These are phyloP conservation scores for Cephus runcator DNA, from an alignment of 2,888 invertebrate genomes.

Conservation along the genomic window DNA sequence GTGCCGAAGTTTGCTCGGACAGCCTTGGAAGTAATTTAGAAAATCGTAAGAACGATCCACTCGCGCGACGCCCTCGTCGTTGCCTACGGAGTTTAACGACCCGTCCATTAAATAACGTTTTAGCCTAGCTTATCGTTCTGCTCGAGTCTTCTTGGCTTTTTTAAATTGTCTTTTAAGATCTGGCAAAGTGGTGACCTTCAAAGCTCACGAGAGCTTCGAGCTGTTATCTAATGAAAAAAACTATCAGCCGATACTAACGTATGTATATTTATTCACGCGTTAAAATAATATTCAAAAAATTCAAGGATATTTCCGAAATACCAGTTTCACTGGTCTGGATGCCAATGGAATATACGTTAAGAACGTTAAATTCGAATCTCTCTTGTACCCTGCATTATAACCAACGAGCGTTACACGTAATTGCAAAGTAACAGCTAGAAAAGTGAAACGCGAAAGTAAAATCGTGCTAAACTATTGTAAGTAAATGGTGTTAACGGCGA, in stretches of 20 bases:
- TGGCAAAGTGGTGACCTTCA: neutral
- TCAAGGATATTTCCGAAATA: too few species aligned
- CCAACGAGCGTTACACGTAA: too few species aligned
- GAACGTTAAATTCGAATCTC: too few species aligned
- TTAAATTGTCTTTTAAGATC: neutral
- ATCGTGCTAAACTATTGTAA: too few species aligned
- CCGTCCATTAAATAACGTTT: slow-evolving; percentile 1
- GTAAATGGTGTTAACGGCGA: too few species aligned
- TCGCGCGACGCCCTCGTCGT: neutral
- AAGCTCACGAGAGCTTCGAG: neutral
- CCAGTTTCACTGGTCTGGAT: too few species aligned
- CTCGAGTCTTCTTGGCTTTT: too few species aligned
- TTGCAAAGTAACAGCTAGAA: too few species aligned
- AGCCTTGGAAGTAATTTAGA: slow-evolving; percentile 4
- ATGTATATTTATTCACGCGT: neutral
- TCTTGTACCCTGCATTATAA: too few species aligned
- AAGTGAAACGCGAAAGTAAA: too few species aligned
- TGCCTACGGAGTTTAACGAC: slow-evolving; percentile 2
- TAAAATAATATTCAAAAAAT: neutral
- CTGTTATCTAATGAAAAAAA: neutral
- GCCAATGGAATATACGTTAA: too few species aligned
- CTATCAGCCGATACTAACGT: too few species aligned
- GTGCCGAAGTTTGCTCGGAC: slow-evolving; percentile 1
- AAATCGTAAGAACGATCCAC: neutral
- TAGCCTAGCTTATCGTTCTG: neutral